Evolutionary conservation across 1,140 invertebrate species (phyloP), one percentile per base, ranked within the genome.

Genomic region (Trachymyrmex cornetzi): DNA sequence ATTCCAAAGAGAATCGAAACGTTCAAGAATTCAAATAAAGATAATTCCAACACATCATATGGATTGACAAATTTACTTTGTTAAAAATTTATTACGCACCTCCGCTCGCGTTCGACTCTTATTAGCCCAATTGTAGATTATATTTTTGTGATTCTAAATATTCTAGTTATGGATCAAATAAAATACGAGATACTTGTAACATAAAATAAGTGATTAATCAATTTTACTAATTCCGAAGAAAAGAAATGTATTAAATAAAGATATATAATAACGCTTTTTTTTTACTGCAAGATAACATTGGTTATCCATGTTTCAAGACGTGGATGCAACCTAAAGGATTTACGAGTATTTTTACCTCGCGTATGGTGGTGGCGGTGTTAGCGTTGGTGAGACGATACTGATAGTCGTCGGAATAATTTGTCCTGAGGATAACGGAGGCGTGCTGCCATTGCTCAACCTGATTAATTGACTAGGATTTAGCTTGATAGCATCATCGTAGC

Each of bases 401-500:
- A 91, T 89, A 11, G 87, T 91, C 66, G 91, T 91, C 4, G 93
- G 88, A 55, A 93, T 88, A 80, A 89, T 86, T 85, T 87, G 79
- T 92, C 89, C 7, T 82, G 74, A 16, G 27, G 91, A 85, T 86
- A 90, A 61, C 27, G 90, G 72, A 24, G 90, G 57, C 24, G 87
- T 88, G 66, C 86, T 89, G 61, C 87, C 93, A 71, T 91, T 93
- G 80, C 86, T 93, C n/a, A 91, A 59, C 38, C 92, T 93, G 11
- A 90, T 63, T 82, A 95, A 91, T 80, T 95, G 94, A 71, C 95
- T 95, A 48, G 97, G 97, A 94, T 96, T 96, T 77, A 97, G 93
- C 92, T 97, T 97, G 89, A 97, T 97, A 16, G 97, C 97, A 89
- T 97, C 97, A 87, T 97, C 97, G 92, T 97, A 97, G 38, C 96